Evolutionary conservation across 2,797 vertebrate genomes (phyloP), one percentile per base, ranked within the genome.

Genomic region (Acrocephalus scirpaceus): DNA sequence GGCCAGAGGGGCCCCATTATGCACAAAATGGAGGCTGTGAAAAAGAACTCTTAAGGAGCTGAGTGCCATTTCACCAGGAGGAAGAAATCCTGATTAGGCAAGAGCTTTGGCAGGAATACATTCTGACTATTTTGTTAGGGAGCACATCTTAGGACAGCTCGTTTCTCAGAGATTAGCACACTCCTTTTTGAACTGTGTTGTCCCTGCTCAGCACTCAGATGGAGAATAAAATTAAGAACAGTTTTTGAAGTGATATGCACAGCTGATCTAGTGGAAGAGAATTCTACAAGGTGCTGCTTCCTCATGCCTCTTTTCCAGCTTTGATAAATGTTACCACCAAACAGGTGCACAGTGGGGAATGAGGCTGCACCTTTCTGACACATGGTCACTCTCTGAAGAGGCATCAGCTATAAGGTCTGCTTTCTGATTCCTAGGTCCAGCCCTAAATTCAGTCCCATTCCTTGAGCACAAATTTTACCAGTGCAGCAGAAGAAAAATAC

Each of bases 211-310:
- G 20, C 1, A 5, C 48, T 95, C 82, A 67, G 62, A 81, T 40
- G 54, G 72, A 91, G 40, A 82, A 87, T 76, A 75, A 80, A 97
- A 82, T 77, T 65, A 88, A 85, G 93, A 85, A 15, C 50, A 91
- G 78, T 36, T 80, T 80, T 47, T 90, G 86, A 95, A 79, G 86
- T 67, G 62, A 93, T 76, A 44, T 86, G 66, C n/a, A 40, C n/a
- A 32, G 45, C 20, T 95, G 83, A 91, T 67, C 78, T 88, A 83
- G 65, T 58, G 67, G 80, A 85, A 83, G 50, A 72, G 42, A 57
- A 85, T 57, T 86, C 51, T 87, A 48, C 81, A 95, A 51, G 15
- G 66, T 86, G 40, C 48, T 87, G 74, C 48, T 78, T 79, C 32
- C 40, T 90, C 11, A 11, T 51, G 54, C 34, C 18, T 71, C 30